phyloP scores from a whole-genome alignment of 1,140 invertebrate genomes.

The Brachionus sp. region DNA sequence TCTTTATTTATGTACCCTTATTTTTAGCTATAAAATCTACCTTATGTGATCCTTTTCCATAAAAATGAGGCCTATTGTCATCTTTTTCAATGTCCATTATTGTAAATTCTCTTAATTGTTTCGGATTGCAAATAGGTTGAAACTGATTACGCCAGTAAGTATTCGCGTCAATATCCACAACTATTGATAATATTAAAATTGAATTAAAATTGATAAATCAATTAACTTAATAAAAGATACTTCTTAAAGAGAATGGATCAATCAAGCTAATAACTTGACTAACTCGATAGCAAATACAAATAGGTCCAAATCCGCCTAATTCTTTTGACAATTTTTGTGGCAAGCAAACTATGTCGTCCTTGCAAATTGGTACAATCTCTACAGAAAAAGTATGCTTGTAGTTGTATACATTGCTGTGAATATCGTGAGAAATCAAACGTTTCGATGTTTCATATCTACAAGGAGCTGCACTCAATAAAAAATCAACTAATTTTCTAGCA shows the following conservation, averaged over 20 bases:
- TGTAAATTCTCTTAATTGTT: constrained; percentile 84
- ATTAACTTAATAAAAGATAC: constrained; percentile 59
- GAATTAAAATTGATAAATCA: background rate
- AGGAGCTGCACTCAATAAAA: constrained; percentile 79
- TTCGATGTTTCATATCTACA: constrained; percentile 76
- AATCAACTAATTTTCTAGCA: constrained; percentile 92
- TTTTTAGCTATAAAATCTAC: constrained; percentile 47
- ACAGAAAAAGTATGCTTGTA: constrained; percentile 81
- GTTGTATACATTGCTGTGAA: constrained; percentile 91
- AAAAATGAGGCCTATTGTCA: constrained; percentile 63
- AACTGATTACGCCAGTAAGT: constrained; percentile 84
- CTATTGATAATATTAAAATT: constrained; percentile 57
- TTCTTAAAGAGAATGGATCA: constrained; percentile 84
- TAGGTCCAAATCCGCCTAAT: constrained; percentile 82
- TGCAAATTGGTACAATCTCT: constrained; percentile 93
- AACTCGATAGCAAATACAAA: constrained; percentile 84
- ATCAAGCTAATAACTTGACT: constrained; percentile 86
- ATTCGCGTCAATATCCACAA: constrained; percentile 76
- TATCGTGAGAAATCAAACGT: constrained; percentile 93
- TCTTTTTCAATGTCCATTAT: constrained; percentile 91
- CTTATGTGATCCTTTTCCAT: constrained; percentile 51
- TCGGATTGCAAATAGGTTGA: constrained; percentile 77
- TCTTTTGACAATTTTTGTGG: constrained; percentile 79
- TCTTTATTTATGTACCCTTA: background rate
- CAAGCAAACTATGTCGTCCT: constrained; percentile 88